These are phyloP conservation scores for Alcedo quadribrachys DNA, from an alignment of 2,797 vertebrate genomes.

Conservation along the genomic window DNA sequence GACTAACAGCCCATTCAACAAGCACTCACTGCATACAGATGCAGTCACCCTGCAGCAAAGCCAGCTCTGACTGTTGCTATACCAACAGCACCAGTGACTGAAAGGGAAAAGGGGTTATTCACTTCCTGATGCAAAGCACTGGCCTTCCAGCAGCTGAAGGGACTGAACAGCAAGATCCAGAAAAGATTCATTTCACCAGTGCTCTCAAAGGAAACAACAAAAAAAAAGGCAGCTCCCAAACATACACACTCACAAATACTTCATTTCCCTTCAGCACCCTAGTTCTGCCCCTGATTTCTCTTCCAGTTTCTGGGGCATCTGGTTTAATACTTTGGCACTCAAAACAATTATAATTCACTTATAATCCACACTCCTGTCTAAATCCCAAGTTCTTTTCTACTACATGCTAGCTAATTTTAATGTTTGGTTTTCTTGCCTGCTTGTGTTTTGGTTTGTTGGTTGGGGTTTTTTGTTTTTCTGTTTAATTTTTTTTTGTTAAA, in stretches of 20 bases:
- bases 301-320: background rate
- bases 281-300: background rate
- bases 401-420: background rate
- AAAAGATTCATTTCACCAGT: background rate
- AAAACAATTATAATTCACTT: background rate
- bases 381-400: background rate
- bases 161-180: constrained; percentile 33
- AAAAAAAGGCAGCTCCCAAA: background rate
- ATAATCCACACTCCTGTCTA: background rate
- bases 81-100: constrained; percentile 18
- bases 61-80: constrained; percentile 48
- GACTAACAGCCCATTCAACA: background rate
- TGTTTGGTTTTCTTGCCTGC: background rate
- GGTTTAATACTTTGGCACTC: background rate
- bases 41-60: background rate
- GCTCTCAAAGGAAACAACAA: background rate
- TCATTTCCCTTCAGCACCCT: background rate
- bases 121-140: constrained; percentile 24
- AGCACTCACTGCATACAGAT: constrained; percentile 15
- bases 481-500: background rate
- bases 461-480: too few relatives aligned
- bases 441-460: too few relatives aligned
- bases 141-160: constrained; percentile 19
- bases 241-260: background rate
- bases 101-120: constrained; percentile 34